A percentile compares a stretch with the other conserved stretches of the same genome.
These are phyloP conservation scores for Limnephilus lunatus DNA, from an alignment of 2,888 invertebrate species.

Conservation along the genomic window DNA sequence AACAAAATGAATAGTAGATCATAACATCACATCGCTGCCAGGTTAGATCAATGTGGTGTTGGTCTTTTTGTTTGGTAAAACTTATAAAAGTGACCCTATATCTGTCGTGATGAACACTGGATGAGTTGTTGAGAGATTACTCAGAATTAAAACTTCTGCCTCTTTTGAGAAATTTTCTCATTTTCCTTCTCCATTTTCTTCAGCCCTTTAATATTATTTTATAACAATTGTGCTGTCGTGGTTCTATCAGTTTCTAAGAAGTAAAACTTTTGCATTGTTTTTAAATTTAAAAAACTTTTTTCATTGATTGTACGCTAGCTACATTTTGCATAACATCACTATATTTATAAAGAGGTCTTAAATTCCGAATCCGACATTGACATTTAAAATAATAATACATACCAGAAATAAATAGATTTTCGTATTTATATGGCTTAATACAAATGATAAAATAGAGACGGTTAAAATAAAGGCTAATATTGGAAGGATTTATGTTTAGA, in stretches of 20 bases:
- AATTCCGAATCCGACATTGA: neutral
- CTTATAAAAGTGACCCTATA: too few species aligned
- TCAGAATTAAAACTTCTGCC: too few species aligned
- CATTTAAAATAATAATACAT: neutral
- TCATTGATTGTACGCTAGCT: neutral
- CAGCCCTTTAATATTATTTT: too few species aligned
- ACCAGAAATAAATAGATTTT: neutral
- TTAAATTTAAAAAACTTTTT: neutral
- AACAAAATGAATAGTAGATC: too few species aligned
- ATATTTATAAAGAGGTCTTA: neutral
- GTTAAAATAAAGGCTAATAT: neutral
- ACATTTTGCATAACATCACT: neutral
- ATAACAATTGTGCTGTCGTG: neutral
- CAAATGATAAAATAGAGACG: neutral
- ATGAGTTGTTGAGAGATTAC: too few species aligned
- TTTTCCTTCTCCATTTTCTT: too few species aligned
- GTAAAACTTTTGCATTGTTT: neutral
- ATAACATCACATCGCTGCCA: too few species aligned
- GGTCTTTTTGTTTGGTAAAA: too few species aligned
- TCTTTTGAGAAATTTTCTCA: too few species aligned
- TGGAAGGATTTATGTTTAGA: neutral
- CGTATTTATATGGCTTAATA: neutral
- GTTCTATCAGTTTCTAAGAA: neutral
- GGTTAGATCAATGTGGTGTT: too few species aligned
- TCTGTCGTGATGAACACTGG: too few species aligned